A percentile compares a stretch with the other conserved stretches of the same genome.
Conservation (phyloP, 2,797 vertebrate genomes). For the Ambastaia sidthimunki region DNA sequence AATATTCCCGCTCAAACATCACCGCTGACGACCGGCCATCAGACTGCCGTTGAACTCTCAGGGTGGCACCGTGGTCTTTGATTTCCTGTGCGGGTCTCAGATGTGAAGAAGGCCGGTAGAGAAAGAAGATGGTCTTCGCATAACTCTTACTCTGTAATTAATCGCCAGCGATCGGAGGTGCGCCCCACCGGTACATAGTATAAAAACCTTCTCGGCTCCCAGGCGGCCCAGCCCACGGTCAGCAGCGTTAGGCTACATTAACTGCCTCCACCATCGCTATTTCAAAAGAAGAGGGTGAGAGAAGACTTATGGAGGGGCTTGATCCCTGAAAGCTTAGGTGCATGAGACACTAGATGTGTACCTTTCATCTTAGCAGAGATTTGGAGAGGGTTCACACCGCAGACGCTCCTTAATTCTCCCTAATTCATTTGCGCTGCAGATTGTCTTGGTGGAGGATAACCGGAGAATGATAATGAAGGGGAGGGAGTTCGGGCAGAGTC, state of each 20-base stretch:
- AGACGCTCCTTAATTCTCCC: constrained; percentile 99
- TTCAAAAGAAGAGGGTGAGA: constrained; percentile 69
- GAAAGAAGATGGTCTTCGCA: constrained; percentile 76
- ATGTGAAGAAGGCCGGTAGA: constrained; percentile 78
- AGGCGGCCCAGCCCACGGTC: constrained; percentile 88
- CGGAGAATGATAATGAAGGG: constrained; percentile 89
- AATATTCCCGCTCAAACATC: constrained; percentile 62
- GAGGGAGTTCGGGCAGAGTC: constrained; percentile 84
- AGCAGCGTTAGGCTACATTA: constrained; percentile 92
- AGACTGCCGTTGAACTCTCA: constrained; percentile 18
- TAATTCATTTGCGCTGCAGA: constrained; percentile 99
- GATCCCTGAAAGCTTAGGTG: constrained; percentile 82
- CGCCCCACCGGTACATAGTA: constrained; percentile 77
- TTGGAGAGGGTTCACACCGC: constrained; percentile 95
- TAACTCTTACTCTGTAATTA: constrained; percentile 87
- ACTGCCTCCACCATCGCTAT: constrained; percentile 83
- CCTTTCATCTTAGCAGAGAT: constrained; percentile 98
- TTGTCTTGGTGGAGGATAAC: constrained; percentile 91
- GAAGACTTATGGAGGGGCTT: constrained; percentile 76
- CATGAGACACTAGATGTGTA: constrained; percentile 84
- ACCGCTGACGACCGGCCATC: constrained; percentile 65
- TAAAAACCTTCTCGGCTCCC: constrained; percentile 82
- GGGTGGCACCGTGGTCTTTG: constrained; percentile 71
- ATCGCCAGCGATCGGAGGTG: constrained; percentile 83
- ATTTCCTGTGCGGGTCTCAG: constrained; percentile 79